Evolutionary conservation across 2,888 invertebrate genomes (phyloP).

Genomic region (Macrophya alboannulata): DNA sequence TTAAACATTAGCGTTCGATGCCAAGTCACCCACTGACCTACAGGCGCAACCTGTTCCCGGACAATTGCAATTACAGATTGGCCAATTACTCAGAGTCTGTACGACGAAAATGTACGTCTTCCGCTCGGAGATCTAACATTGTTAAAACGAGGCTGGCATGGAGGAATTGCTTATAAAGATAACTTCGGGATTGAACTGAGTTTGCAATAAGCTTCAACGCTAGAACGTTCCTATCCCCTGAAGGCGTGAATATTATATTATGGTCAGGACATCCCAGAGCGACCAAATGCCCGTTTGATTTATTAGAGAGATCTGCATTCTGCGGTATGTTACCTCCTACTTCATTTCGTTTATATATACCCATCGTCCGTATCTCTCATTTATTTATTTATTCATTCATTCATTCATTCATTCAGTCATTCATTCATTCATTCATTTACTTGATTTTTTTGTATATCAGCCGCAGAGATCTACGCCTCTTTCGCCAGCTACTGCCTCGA

Average conservation of each 20-base stretch:
- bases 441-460: constrained; percentile 37
- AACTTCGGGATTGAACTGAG: neutral
- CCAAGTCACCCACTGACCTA: constrained; percentile 52
- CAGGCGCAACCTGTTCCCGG: constrained; percentile 40
- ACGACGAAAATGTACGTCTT: neutral
- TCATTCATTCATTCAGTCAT: constrained; percentile 21
- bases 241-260: constrained; percentile 33
- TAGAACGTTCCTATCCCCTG: neutral
- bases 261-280: constrained; percentile 29
- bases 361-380: constrained; percentile 14
- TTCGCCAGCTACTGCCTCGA: constrained; percentile 12
- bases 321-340: constrained; percentile 56
- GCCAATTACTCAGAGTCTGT: constrained; percentile 31
- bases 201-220: neutral
- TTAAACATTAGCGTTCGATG: constrained; percentile 14
- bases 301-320: constrained; percentile 71
- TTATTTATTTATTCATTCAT: constrained; percentile 41
- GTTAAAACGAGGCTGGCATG: neutral
- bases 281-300: constrained; percentile 65
- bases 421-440: constrained; percentile 31
- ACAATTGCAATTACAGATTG: constrained; percentile 53
- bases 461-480: constrained; percentile 28
- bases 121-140: neutral
- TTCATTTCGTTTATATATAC: constrained; percentile 1
- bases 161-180: neutral